These are phyloP conservation scores for Embidobia sp. DNA, from an alignment of 2,888 invertebrate species.

Conservation along the genomic window DNA sequence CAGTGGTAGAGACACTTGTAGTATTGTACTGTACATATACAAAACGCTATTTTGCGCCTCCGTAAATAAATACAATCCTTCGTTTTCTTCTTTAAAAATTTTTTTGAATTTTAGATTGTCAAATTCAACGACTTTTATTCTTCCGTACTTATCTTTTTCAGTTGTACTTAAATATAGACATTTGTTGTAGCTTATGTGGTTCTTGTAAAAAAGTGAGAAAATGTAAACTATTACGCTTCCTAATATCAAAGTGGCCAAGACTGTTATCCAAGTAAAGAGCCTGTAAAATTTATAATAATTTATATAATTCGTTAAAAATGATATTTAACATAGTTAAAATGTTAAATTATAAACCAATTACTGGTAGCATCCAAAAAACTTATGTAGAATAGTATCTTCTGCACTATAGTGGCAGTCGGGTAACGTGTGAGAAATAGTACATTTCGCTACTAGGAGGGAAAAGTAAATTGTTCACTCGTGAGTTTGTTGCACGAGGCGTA, in stretches of 20 bases:
- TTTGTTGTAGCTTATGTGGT: constrained; percentile 68
- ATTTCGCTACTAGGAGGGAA: too few species aligned
- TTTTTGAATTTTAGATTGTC: constrained; percentile 8
- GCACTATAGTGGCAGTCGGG: too few species aligned
- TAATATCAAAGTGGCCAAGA: constrained; percentile 86
- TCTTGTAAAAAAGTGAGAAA: constrained; percentile 84
- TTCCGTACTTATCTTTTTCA: background rate
- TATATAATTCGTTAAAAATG: too few species aligned
- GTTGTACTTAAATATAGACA: constrained; percentile 21
- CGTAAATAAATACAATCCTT: constrained; percentile 87
- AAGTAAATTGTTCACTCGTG: too few species aligned
- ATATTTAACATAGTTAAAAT: too few species aligned
- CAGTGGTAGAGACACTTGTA: constrained; percentile 89
- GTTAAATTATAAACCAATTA: too few species aligned
- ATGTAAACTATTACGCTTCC: constrained; percentile 86
- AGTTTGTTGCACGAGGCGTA: too few species aligned
- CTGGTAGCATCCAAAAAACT: too few species aligned
- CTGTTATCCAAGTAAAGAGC: constrained; percentile 88
- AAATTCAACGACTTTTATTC: constrained; percentile 32
- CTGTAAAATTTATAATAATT: too few species aligned
- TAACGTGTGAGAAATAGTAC: too few species aligned
- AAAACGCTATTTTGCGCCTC: constrained; percentile 88
- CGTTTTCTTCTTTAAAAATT: constrained; percentile 70
- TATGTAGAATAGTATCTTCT: too few species aligned
- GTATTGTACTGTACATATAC: constrained; percentile 91